Base-by-base conservation (phyloP, 2,797 vertebrate species). In the Sarcophilus harrisii region DNA sequence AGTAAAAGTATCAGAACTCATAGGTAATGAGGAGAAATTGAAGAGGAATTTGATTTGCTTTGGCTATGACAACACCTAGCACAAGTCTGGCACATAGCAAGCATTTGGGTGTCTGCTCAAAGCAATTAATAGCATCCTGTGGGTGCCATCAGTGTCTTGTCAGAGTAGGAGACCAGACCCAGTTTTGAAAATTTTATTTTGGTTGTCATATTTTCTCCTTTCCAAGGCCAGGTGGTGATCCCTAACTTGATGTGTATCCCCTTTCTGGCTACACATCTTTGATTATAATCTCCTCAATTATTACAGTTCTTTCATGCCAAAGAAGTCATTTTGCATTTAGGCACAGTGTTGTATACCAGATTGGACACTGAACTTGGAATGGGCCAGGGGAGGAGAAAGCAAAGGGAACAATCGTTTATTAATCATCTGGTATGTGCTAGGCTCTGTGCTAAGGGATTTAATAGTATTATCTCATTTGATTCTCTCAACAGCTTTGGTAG, bases 1-100 rank as follows among this genome's bases (percentile, higher is more conserved):
- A 95, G 18, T 57, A 58, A 96, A 91, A 60, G 58, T 91, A 38
- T 29, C 91, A 94, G 55, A 81, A 90, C 55, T 95, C 96, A 92
- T 90, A 93, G 24, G 45, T 29, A 66, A 90, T 54, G 30, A 60
- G 59, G 81, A 73, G 73, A 45, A 81, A 81, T 45, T 81, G 4
- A 81, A 45, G 21, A 45, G 38, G 73, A 81, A 45, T 81, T 81
- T 9, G 38, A 81, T 45, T 81, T 81, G 38, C 21, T 18, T 81
- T 9, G 21, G 21, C 73, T 81, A 27, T 81, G 73, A 81, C 38
- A 81, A 81, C n/a, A 38, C 11, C n/a, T 38, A 81, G 38, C 38
- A 24, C 73, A 24, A 81, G 2, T 18, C 21, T 81, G 38, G n/a
- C 38, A 81, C 21, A 38, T 28, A 30, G 57, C 66, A 92, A 57